A percentile compares a stretch with the other conserved stretches of the same genome.
These are phyloP conservation scores for Colossoma macropomum DNA, from an alignment of 2,113 vertebrate species.

Conservation along the genomic window DNA sequence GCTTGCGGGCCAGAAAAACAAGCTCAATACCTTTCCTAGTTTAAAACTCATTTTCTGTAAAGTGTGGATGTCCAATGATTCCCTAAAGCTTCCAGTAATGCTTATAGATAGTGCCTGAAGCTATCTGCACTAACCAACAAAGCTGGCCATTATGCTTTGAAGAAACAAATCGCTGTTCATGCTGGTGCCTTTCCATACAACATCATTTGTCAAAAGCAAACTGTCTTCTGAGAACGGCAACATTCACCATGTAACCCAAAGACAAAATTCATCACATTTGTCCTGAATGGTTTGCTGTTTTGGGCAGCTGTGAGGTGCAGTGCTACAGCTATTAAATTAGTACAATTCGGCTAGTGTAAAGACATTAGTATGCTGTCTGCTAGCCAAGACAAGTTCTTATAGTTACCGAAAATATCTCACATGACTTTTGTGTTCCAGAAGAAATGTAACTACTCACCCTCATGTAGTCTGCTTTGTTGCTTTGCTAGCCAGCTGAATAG, in stretches of 20 bases:
- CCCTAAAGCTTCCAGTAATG: constrained; percentile 7
- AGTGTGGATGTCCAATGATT: constrained; percentile 3
- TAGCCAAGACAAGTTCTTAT: not conserved
- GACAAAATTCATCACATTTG: not conserved
- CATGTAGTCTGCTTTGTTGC: not conserved
- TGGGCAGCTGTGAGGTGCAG: not conserved
- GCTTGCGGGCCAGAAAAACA: too few relatives aligned
- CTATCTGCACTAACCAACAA: not conserved
- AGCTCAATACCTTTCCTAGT: too few relatives aligned
- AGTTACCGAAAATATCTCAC: not conserved
- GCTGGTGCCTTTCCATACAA: not conserved
- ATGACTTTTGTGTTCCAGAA: not conserved
- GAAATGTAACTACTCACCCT: not conserved
- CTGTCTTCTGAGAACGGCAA: not conserved
- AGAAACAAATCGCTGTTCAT: not conserved
- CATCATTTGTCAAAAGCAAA: not conserved
- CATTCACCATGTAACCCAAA: not conserved
- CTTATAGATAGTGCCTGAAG: constrained; percentile 21
- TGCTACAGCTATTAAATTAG: not conserved
- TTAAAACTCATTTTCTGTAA: not conserved
- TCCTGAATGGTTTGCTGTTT: not conserved
- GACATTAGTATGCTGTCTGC: not conserved
- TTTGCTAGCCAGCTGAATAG: not conserved
- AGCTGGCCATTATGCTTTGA: constrained; percentile 7
- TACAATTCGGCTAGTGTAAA: not conserved